Percentiles rank a stretch among this genome's conserved stretches.
phyloP scores from a whole-genome alignment of 2,113 vertebrate genomes.

The Castor canadensis region DNA sequence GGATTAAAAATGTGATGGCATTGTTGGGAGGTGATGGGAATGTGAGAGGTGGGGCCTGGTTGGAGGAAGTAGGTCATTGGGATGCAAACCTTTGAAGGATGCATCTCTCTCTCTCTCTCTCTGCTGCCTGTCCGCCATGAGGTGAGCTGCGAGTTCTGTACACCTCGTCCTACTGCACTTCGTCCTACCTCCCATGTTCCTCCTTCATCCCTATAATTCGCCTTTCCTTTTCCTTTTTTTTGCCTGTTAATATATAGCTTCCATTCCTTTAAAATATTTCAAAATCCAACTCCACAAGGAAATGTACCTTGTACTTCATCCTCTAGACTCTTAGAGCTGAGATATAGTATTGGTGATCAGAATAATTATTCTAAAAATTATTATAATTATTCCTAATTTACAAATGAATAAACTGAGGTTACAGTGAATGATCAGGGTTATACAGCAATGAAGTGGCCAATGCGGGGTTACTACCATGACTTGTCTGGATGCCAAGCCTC shows the following conservation, averaged over 20 bases:
- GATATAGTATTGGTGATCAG: neutral
- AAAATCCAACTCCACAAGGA: neutral
- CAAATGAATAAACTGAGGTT: neutral
- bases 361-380: neutral
- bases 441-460: neutral
- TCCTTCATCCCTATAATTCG: neutral
- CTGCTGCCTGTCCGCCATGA: neutral
- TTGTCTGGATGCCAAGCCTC: neutral
- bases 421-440: neutral
- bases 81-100: neutral
- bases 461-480: neutral
- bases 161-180: no score
- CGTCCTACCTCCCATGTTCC: neutral
- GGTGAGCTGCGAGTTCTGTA: neutral
- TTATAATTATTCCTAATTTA: neutral
- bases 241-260: neutral
- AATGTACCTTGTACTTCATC: neutral
- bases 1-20: neutral
- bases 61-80: neutral
- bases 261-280: neutral
- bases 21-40: neutral
- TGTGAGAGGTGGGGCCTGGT: neutral
- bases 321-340: neutral
- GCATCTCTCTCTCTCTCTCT: neutral
- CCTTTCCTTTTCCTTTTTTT: neutral